phyloP scores from a whole-genome alignment of 2,797 vertebrate species.

The Xenentodon cancila region DNA sequence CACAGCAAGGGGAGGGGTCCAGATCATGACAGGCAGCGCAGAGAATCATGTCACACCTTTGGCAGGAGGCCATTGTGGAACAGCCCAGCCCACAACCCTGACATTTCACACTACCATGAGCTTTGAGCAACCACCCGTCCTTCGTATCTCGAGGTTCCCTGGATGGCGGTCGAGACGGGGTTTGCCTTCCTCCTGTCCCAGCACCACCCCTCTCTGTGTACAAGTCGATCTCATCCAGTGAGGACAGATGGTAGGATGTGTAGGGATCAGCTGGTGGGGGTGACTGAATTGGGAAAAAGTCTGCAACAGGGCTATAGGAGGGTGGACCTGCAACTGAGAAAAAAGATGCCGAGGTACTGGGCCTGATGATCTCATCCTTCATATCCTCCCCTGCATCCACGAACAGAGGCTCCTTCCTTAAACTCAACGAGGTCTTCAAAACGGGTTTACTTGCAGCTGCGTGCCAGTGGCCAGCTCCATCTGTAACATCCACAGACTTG shows the following conservation, averaged over 20 bases:
- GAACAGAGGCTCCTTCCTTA: slow-evolving; percentile 90
- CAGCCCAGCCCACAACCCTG: slow-evolving; percentile 89
- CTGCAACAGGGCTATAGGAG: slow-evolving; percentile 87
- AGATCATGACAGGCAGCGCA: slow-evolving; percentile 85
- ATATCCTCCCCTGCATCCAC: slow-evolving; percentile 89
- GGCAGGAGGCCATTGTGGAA: slow-evolving; percentile 87
- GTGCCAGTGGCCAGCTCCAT: slow-evolving; percentile 94
- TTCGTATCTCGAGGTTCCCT: slow-evolving; percentile 79
- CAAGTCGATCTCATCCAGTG: slow-evolving; percentile 93
- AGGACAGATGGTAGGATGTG: slow-evolving; percentile 84
- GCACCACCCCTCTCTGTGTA: slow-evolving; percentile 88
- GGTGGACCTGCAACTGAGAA: slow-evolving; percentile 87
- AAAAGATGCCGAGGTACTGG: slow-evolving; percentile 86
- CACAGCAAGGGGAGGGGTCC: slow-evolving; percentile 84
- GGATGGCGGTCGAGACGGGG: slow-evolving; percentile 79
- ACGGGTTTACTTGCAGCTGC: slow-evolving; percentile 88
- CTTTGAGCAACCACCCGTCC: slow-evolving; percentile 82
- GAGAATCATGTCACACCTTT: slow-evolving; percentile 86
- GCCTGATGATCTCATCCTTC: slow-evolving; percentile 94
- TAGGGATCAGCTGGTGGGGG: slow-evolving; percentile 83
- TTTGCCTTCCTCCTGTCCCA: slow-evolving; percentile 76
- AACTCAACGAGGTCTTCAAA: slow-evolving; percentile 89
- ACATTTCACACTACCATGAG: slow-evolving; percentile 84
- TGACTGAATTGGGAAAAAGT: slow-evolving; percentile 87
- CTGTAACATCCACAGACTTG: slow-evolving; percentile 93